Evolutionary conservation across 1,140 invertebrate species (phyloP), one percentile per base, ranked within the genome.

Genomic region (Nylanderia fulva): DNA sequence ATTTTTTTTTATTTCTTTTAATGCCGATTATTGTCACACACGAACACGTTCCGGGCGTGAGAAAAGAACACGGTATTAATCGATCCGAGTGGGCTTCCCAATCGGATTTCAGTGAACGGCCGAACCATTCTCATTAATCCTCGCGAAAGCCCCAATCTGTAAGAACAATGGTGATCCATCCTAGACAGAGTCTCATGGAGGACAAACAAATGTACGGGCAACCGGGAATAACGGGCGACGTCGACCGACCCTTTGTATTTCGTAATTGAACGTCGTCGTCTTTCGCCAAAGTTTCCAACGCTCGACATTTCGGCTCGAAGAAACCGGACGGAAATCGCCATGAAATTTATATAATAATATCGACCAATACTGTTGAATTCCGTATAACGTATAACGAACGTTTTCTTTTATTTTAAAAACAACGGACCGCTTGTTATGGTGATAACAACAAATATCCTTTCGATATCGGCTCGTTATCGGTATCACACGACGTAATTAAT

Each of bases 161-260:
- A 88, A 89, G 88, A 76, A 89, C 87, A 89, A 89, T 89, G 77
- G 87, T 76, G 74, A 86, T 88, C 87, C 79, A 69, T 85, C 74
- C 79, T 79, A 80, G 88, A 86, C 87, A 54, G 56, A 54, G 56
- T 39, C 85, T 86, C 85, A 86, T 89, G 87, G 80, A 86, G 80
- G 61, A 85, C 88, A 89, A 89, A 86, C 84, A 89, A 89, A 89
- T 85, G 87, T 88, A 83, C 79, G 85, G 61, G 79, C 61, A 75
- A 86, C 36, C 72, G 79, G 64, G 87, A 89, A 89, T 88, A 89
- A 89, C 85, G 87, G 77, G 61, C 85, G 71, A 88, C 66, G 76
- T 88, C 85, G 77, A 33, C 60, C 87, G 64, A 82, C 6, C 88
- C 61, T 89, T 89, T 89, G 85, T 89, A 86, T 52, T 80, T 79